Percentiles rank a stretch among this genome's conserved stretches.
Conservation (phyloP, 2,113 vertebrate species). For the Ameiurus melas region DNA sequence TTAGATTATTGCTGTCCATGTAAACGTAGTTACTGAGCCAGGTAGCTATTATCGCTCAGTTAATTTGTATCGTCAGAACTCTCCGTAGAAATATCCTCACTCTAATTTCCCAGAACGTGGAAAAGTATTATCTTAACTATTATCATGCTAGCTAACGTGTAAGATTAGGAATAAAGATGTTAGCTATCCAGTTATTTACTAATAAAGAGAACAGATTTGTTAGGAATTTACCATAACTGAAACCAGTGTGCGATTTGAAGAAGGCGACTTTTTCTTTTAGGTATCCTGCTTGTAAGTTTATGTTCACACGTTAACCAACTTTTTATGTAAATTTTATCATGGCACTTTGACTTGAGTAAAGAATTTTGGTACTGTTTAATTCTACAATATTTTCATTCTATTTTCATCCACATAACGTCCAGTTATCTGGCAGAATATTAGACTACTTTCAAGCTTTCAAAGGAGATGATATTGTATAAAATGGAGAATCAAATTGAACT, state of each 20-base stretch:
- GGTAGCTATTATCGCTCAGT: background rate
- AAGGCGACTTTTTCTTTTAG: background rate
- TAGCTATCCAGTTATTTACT: background rate
- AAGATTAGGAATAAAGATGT: background rate
- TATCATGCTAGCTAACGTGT: background rate
- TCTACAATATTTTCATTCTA: background rate
- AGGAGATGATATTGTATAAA: background rate
- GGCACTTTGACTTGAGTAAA: too few species aligned
- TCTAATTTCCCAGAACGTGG: background rate
- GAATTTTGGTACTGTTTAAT: background rate
- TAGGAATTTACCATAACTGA: background rate
- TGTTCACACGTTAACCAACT: background rate
- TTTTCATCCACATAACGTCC: too few species aligned
- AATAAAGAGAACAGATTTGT: background rate
- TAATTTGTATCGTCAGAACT: background rate
- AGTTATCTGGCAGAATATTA: too few species aligned
- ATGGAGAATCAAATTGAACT: background rate
- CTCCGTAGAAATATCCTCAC: background rate
- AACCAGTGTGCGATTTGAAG: background rate
- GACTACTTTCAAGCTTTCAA: too few species aligned
- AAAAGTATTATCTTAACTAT: background rate
- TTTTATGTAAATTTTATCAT: background rate
- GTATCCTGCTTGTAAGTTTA: background rate
- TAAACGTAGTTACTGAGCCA: too few species aligned
- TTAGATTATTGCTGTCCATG: too few species aligned